phyloP scores from a whole-genome alignment of 2,888 invertebrate species.

The Clepsis dumicolana region DNA sequence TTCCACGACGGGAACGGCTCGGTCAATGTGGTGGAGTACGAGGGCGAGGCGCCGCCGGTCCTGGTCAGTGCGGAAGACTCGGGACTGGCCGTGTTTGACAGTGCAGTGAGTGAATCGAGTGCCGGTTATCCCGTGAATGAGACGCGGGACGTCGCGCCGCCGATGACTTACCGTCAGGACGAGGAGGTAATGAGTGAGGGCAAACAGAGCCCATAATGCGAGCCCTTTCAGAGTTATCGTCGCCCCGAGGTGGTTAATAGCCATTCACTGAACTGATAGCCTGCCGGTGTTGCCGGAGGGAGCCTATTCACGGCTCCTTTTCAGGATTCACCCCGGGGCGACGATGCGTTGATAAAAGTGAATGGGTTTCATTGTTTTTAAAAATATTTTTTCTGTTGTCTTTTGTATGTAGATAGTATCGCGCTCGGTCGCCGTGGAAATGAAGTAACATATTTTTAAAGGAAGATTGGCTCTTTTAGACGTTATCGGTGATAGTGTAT shows the following conservation, averaged over 20 bases:
- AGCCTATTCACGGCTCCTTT: conserved; percentile 74
- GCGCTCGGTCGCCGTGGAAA: conserved; percentile 56
- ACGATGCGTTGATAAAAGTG: conserved; percentile 82
- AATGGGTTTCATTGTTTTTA: conserved; percentile 79
- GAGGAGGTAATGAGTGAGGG: conserved; percentile 76
- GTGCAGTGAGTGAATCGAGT: conserved; percentile 82
- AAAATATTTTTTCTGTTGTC: conserved; percentile 72
- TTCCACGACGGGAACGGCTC: conserved; percentile 82
- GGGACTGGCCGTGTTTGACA: conserved; percentile 64
- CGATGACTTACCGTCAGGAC: conserved; percentile 77
- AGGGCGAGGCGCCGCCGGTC: conserved; percentile 84
- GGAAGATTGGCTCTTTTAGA: conserved; percentile 64
- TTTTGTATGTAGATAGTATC: conserved; percentile 72
- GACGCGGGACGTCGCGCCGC: conserved; percentile 73
- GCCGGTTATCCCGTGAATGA: conserved; percentile 65
- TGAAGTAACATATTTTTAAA: conserved; percentile 65
- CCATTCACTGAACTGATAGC: conserved; percentile 78
- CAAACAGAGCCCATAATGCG: conserved; percentile 67
- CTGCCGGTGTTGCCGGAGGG: conserved; percentile 70
- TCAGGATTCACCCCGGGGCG: conserved; percentile 72
- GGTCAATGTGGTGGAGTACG: conserved; percentile 83
- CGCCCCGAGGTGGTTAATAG: conserved; percentile 81
- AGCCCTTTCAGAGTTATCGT: conserved; percentile 79
- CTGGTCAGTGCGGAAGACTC: conserved; percentile 70
- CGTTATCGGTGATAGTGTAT: conserved; percentile 61